Evolutionary conservation across 35 echinoderm and acorn worm species (phyloP), one percentile per base, ranked within the genome.

Genomic region (Lytechinus variegatus): DNA sequence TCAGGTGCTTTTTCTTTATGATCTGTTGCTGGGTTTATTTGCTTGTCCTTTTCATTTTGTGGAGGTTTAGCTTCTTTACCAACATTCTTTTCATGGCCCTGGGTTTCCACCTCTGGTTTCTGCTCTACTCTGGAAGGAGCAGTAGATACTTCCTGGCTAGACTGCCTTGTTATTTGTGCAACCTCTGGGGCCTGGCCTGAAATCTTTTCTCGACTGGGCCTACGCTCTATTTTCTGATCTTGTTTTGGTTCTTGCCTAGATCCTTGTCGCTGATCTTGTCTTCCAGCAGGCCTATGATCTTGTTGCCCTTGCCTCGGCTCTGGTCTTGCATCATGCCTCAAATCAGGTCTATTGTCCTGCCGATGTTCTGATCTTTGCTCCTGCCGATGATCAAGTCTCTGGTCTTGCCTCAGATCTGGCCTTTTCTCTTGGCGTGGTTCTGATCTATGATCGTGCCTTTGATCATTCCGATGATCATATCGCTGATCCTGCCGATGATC

Each of bases 121-220:
- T 44, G 88, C 52, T 90, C 88, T 9, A 94, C 54, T 55, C 51
- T 94, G 52, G 54, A 57, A 94, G 10, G 27, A 94, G 92, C 92
- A 27, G 10, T 13, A 27, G 52, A 33, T 28, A 57, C 27, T 94
- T 61, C 54, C 5, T 54, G 92, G 27, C 27, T 16, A 56, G 52
- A 28, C 28, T 94, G 92, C 54, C 57, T 94, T 5, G 92, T 9
- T 19, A 14, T 28, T 94, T 21, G 12, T 14, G 92, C 57, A 56
- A 57, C 54, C 92, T 94, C 57, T 11, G 5, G 6, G 88, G 14
- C n/a, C 6, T 90, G 29, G 28, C 88, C 52, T 44, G 28, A 10
- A 24, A 52, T 55, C 21, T 54, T 94, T 54, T 94, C 92, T 55
- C 57, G 16, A 28, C 27, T 33, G n/a, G 92, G 92, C 6, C 54